phyloP scores from a whole-genome alignment of 1,140 invertebrate species.

The Dendroctonus valens region DNA sequence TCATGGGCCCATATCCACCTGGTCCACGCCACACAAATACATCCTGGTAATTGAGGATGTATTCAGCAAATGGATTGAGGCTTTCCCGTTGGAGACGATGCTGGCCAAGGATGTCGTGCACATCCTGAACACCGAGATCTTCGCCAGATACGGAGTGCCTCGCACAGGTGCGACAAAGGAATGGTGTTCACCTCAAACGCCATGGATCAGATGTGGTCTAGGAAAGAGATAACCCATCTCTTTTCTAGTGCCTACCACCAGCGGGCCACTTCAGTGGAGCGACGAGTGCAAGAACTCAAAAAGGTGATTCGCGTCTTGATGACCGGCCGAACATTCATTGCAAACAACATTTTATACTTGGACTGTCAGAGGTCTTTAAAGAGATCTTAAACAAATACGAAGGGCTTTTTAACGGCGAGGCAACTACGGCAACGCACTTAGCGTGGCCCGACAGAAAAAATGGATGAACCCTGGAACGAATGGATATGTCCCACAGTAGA shows the following conservation, averaged over 20 bases:
- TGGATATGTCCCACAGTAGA: no score
- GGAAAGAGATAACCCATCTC: not conserved
- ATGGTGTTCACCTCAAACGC: not conserved
- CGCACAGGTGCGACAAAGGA: not conserved
- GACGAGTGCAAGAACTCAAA: constrained; percentile 18
- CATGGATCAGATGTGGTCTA: not conserved
- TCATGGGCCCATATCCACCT: not conserved
- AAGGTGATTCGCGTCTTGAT: not conserved
- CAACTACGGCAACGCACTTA: no score
- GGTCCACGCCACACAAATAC: not conserved
- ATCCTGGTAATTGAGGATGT: constrained; percentile 3
- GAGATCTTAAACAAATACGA: no score
- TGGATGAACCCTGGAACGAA: no score
- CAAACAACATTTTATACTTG: no score
- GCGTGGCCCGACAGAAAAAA: no score
- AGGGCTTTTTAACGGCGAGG: no score
- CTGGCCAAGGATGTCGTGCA: not conserved
- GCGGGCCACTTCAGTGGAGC: constrained; percentile 13
- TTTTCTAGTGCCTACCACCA: constrained; percentile 4
- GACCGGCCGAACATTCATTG: not conserved
- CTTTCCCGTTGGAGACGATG: not conserved
- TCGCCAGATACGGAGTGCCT: not conserved
- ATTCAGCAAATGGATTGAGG: constrained; percentile 15
- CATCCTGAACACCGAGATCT: not conserved
- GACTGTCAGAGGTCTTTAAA: no score